Evolutionary conservation across 1,140 invertebrate genomes (phyloP), one percentile per base, ranked within the genome.

Genomic region (Meteorus sp.): DNA sequence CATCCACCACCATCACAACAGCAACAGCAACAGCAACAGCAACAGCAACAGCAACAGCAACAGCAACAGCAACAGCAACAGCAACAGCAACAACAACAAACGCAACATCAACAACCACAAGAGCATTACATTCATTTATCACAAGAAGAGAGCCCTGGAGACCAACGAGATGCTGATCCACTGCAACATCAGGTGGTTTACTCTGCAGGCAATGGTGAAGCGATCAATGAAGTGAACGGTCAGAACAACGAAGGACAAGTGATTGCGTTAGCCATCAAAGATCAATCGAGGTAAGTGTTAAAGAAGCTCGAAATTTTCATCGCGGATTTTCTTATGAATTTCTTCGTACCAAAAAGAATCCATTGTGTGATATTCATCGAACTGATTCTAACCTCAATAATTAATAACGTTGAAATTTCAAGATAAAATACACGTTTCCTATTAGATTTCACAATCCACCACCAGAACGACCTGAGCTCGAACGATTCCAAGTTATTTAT

Each of bases 181-280:
- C 67, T 70, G 6, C 70, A 78, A 2, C 75, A 76, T 29, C 70
- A 72, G 1, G 62, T 76, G 2, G 71, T 78, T 27, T 79, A 75
- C 17, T 19, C 72, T 3, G 66, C 70, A 0, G 64, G 43, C 4
- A 75, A 70, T 27, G 70, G 71, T 0, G 67, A 73, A 2, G 71
- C n/a, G n/a, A n/a, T n/a, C n/a, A n/a, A n/a, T n/a, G 76, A 33
- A 3, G 62, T 75, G 3, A 71, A 75, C 7, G 61, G 58, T 0
- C 17, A 61, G 0, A 68, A 76, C 4, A n/a, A 43, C 4, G 39
- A 58, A 0, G 72, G 71, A 27, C 23, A 62, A 4, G 59, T 68
- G 0, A 71, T 73, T 19, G 62, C 66, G 1, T 44, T 77, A 0
- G 27, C 68, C 1, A 62, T 74, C 1, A 76, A 78, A 13, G 75